A percentile compares a stretch with the other conserved stretches of the same genome.
phyloP scores from a whole-genome alignment of 2,888 invertebrate genomes.

The Conistra vaccinii region DNA sequence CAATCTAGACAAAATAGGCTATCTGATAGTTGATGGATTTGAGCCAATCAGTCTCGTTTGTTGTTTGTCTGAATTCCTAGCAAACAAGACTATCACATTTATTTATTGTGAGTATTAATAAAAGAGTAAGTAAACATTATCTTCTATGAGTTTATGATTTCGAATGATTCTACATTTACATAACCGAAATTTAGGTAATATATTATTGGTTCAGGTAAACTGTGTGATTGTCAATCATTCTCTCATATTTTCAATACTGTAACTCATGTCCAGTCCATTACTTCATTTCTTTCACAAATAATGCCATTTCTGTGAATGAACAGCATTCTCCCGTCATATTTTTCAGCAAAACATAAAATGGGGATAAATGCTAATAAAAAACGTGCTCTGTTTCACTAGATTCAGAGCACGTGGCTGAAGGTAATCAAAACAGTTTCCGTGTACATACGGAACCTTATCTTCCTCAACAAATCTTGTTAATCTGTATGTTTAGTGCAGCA shows the following conservation, averaged over 20 bases:
- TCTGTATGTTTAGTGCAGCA: constrained; percentile 25
- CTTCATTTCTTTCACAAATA: constrained; percentile 6
- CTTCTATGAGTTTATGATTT: neutral
- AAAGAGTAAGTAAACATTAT: neutral
- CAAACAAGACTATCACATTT: constrained; percentile 6
- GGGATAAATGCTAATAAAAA: too few species aligned
- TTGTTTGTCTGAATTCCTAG: neutral
- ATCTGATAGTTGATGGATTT: neutral
- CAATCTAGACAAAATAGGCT: neutral
- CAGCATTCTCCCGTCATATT: constrained; percentile 14
- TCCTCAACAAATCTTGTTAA: constrained; percentile 43
- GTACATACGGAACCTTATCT: constrained; percentile 9
- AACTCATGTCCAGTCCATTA: neutral
- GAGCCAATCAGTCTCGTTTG: neutral
- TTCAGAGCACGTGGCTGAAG: too few species aligned
- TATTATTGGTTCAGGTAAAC: too few species aligned
- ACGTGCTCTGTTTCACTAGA: constrained; percentile 18
- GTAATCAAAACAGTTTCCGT: constrained; percentile 21
- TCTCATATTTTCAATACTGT: neutral
- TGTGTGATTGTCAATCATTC: too few species aligned
- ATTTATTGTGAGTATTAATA: neutral
- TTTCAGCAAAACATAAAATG: constrained; percentile 39
- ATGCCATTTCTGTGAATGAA: constrained; percentile 7
- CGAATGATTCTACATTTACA: neutral
- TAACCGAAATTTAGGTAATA: neutral